phyloP scores from a whole-genome alignment of 2,888 invertebrate species.

The Tromatobia lineatoria region DNA sequence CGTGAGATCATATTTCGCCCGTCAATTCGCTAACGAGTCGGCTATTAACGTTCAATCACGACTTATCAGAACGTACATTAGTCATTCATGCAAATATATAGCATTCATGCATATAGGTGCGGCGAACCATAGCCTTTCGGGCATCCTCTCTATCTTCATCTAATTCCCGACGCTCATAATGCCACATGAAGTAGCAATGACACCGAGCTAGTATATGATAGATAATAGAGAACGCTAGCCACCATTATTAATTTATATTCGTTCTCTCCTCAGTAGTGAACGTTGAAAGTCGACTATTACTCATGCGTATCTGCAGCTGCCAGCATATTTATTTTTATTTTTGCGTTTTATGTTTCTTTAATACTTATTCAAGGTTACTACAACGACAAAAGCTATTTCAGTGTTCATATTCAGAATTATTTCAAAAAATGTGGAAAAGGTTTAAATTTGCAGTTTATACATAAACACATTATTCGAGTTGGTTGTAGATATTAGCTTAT shows the following conservation, averaged over 20 bases:
- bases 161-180: not conserved
- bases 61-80: conserved; percentile 45
- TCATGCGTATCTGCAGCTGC: not conserved
- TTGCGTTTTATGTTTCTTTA: too few relatives aligned
- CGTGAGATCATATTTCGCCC: conserved; percentile 2
- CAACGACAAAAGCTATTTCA: too few relatives aligned
- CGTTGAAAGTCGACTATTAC: conserved; percentile 4
- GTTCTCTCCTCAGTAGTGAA: not conserved
- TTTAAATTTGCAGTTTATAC: too few relatives aligned
- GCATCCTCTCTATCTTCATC: conserved; percentile 4
- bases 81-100: conserved; percentile 50
- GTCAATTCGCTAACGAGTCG: conserved; percentile 34
- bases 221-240: not conserved
- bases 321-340: not conserved
- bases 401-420: too few relatives aligned
- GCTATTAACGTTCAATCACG: conserved; percentile 49
- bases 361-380: too few relatives aligned
- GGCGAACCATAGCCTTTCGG: not conserved
- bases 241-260: conserved; percentile 4
- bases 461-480: too few relatives aligned
- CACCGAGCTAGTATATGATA: not conserved
- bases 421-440: too few relatives aligned
- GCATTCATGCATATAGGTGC: conserved; percentile 20
- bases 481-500: too few relatives aligned
- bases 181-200: not conserved